Evolutionary conservation across 2,797 vertebrate species (phyloP).

Genomic region (Ispidina lecontei): DNA sequence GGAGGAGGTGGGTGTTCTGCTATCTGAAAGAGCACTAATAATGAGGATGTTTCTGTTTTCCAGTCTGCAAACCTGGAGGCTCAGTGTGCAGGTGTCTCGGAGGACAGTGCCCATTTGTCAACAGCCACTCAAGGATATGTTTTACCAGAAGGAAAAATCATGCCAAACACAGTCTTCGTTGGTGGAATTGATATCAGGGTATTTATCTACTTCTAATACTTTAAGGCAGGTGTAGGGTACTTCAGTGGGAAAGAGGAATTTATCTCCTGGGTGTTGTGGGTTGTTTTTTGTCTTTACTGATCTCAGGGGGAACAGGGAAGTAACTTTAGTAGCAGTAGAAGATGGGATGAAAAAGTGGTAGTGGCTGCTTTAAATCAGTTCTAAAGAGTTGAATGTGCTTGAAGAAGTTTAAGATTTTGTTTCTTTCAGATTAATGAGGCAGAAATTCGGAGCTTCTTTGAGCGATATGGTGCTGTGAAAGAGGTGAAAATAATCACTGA

Average conservation of each 20-base stretch:
- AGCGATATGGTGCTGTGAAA: slow-evolving; percentile 87
- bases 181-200: slow-evolving; percentile 95
- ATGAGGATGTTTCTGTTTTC: slow-evolving; percentile 19
- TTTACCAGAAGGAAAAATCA: slow-evolving; percentile 92
- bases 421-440: slow-evolving; percentile 87
- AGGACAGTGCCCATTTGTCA: slow-evolving; percentile 66
- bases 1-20: neutral
- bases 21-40: neutral
- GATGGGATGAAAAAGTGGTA: neutral
- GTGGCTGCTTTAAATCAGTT: neutral
- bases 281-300: neutral
- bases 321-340: neutral
- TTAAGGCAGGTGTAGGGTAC: fast-evolving
- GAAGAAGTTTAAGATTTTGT: neutral
- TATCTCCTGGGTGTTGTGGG: neutral
- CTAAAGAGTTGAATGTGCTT: neutral
- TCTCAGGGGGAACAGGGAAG: neutral
- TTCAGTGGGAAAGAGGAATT: neutral
- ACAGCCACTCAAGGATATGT: slow-evolving; percentile 89
- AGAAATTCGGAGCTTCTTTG: slow-evolving; percentile 90
- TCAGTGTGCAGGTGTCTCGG: slow-evolving; percentile 76
- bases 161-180: slow-evolving; percentile 93
- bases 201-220: slow-evolving; percentile 21
- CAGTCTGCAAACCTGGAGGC: slow-evolving; percentile 73
- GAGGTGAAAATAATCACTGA: slow-evolving; percentile 97